Conservation (phyloP, 2,113 vertebrate genomes). For the Narcine bancroftii region DNA sequence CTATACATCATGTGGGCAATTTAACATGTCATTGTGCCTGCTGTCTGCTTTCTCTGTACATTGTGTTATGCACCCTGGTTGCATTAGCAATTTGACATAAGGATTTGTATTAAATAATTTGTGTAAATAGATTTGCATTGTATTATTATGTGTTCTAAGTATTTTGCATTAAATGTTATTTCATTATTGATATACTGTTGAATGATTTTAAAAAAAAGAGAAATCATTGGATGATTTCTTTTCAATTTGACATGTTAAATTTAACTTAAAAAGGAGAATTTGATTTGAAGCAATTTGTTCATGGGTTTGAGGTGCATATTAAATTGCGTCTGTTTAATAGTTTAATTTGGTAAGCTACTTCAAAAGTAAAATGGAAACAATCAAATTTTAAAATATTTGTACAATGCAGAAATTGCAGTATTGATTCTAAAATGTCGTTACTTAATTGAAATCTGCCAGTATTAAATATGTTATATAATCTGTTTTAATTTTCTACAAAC, state of each 20-base stretch:
- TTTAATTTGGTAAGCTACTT: not conserved
- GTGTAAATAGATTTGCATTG: slow-evolving; percentile 37
- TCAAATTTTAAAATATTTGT: not conserved
- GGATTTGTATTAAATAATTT: slow-evolving; percentile 39
- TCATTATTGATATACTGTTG: not conserved
- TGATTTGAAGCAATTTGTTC: not conserved
- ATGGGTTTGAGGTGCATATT: slow-evolving; percentile 14
- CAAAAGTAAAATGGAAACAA: not conserved
- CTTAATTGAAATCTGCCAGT: not conserved
- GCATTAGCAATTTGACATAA: slow-evolving; percentile 43
- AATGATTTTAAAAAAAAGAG: not conserved
- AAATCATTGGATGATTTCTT: not conserved
- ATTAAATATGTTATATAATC: not conserved
- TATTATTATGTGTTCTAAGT: slow-evolving; percentile 25
- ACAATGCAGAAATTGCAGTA: not conserved
- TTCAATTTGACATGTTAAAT: not conserved
- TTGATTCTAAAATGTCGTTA: not conserved
- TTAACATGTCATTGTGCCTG: slow-evolving; percentile 95
- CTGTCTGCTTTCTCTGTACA: slow-evolving; percentile 67
- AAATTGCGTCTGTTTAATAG: not conserved
- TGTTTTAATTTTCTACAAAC: not conserved
- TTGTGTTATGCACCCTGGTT: slow-evolving; percentile 49
- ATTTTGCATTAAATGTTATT: slow-evolving; percentile 25
- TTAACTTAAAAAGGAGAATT: not conserved
- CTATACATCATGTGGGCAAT: slow-evolving; percentile 98